phyloP scores from a whole-genome alignment of 2,888 invertebrate species.

The Clivina fossor region DNA sequence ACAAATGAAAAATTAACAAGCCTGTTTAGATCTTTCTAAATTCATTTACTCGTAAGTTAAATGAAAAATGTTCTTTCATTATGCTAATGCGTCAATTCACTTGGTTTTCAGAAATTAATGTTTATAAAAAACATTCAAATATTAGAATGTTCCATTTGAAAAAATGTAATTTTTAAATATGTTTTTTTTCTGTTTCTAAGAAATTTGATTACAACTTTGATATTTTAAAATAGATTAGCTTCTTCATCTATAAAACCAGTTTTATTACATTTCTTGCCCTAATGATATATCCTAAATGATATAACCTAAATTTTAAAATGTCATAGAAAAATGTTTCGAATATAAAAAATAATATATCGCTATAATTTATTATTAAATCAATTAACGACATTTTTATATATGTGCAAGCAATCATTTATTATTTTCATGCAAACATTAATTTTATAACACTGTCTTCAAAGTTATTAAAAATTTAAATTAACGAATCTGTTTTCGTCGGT shows the following conservation, averaged over 20 bases:
- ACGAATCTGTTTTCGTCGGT: constrained; percentile 10
- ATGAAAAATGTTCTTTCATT: too few relatives aligned
- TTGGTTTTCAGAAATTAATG: too few relatives aligned
- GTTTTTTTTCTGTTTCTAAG: too few relatives aligned
- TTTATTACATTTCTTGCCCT: constrained; percentile 3
- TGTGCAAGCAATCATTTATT: not conserved
- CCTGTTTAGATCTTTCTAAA: too few relatives aligned
- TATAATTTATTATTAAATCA: constrained; percentile 13
- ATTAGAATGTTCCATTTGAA: too few relatives aligned
- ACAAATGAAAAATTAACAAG: too few relatives aligned
- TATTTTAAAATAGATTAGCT: constrained; percentile 22
- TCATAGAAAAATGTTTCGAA: constrained; percentile 11
- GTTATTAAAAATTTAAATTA: too few relatives aligned
- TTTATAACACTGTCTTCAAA: not conserved
- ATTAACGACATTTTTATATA: constrained; percentile 3
- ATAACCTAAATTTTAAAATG: constrained; percentile 19
- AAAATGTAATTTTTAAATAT: too few relatives aligned
- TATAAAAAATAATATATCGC: constrained; percentile 6
- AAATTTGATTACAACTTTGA: too few relatives aligned
- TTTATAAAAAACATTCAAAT: too few relatives aligned
- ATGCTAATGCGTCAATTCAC: too few relatives aligned
- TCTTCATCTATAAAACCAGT: constrained; percentile 7
- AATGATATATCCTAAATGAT: constrained; percentile 10
- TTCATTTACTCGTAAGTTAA: too few relatives aligned
- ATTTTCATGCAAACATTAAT: not conserved